Evolutionary conservation across 2,888 invertebrate genomes (phyloP).

Genomic region (Drosophila paranaensis): DNA sequence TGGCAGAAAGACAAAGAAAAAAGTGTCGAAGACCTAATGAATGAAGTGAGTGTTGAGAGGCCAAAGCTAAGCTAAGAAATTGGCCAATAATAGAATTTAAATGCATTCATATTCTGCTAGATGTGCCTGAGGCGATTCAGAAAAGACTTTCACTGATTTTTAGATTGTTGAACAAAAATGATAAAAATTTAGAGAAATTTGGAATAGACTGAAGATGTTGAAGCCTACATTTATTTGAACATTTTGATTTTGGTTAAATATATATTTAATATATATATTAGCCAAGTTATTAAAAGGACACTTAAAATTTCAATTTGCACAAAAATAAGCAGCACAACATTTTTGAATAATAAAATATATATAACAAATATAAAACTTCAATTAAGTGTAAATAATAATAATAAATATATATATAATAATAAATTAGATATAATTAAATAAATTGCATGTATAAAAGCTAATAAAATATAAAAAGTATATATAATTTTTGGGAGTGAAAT

Average conservation of each 20-base stretch:
- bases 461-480: no score
- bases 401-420: background rate
- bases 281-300: background rate
- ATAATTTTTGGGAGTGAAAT: no score
- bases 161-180: background rate
- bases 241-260: background rate
- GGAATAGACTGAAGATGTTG: background rate
- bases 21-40: constrained; percentile 9
- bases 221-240: background rate
- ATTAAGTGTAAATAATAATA: no score
- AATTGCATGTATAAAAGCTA: no score
- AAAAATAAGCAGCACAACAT: background rate
- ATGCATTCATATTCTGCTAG: constrained; percentile 11
- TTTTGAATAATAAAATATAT: background rate
- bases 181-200: constrained; percentile 9
- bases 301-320: background rate
- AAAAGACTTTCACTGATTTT: constrained; percentile 17
- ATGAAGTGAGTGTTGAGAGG: background rate
- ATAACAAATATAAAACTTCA: background rate
- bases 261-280: background rate
- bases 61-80: background rate
- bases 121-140: background rate
- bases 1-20: background rate
- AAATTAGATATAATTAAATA: no score
- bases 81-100: constrained; percentile 5